Evolutionary conservation across 2,888 invertebrate species (phyloP), one percentile per base, ranked within the genome.

Genomic region (Lepidocyrtoides sp.): DNA sequence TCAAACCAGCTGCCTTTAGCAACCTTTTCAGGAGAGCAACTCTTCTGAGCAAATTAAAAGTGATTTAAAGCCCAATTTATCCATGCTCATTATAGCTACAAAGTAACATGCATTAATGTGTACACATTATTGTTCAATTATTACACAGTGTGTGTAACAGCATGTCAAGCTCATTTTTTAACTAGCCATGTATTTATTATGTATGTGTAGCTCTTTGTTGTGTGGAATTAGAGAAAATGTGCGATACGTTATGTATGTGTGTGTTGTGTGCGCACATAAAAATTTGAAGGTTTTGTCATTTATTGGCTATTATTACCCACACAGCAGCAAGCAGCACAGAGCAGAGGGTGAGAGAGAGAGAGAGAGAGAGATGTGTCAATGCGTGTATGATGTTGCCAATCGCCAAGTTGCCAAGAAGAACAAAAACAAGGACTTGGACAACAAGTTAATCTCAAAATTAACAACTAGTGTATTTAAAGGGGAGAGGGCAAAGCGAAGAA

Each of bases 41-140:
- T n/a, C 75, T 75, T 36, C 32, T 69, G 60, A 89, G 72, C 81
- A 82, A 81, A 89, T 89, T 72, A 82, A 89, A 81, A 69, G 41
- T 89, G 89, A 89, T 89, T 89, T 89, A 89, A 82, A 32, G 82
- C 23, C 79, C 54, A 89, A 82, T 72, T 88, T 88, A 54, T 48
- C 79, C 75, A 75, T 75, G 48, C 75, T 75, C 75, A 75, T 75
- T 75, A 75, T 75, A 75, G 48, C 29, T 26, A 75, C 48, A 75
- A 75, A 48, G 26, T 51, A 26, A 75, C 20, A 51, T 51, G 23
- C 72, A 20, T 41, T 23, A 72, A 23, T 41, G 75, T 29, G 48
- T 26, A 75, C 32, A 75, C 75, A 26, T 48, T 23, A 75, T 63
- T 63, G 8, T 32, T 36, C 66, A 69, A 69, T 69, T 69, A 69